Evolutionary conservation across 2,888 invertebrate species (phyloP).

Genomic region (Abrostola triplasia): DNA sequence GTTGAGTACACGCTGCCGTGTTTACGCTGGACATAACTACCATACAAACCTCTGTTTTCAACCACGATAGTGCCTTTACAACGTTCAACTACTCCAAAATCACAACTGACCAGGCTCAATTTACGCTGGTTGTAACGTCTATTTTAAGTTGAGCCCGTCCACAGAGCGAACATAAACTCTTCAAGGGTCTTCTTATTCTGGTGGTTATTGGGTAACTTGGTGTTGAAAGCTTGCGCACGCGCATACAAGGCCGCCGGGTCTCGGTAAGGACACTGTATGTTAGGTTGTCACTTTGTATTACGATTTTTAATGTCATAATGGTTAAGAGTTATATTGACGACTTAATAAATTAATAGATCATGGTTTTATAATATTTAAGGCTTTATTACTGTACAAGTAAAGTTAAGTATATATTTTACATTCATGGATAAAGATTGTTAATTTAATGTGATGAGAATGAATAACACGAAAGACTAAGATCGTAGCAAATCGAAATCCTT

Average conservation of each 20-base stretch:
- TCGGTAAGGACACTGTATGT: constrained; percentile 72
- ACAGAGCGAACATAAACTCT: constrained; percentile 12
- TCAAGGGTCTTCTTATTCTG: constrained; percentile 48
- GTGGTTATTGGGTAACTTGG: constrained; percentile 69
- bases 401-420: too few species aligned
- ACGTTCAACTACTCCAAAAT: constrained; percentile 42
- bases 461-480: too few species aligned
- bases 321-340: constrained; percentile 8
- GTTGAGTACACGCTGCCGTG: too few species aligned
- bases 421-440: too few species aligned
- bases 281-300: constrained; percentile 53
- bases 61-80: not conserved
- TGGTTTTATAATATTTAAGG: not conserved
- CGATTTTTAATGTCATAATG: constrained; percentile 51
- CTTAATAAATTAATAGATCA: not conserved
- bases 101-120: constrained; percentile 49
- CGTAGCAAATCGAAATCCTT: too few species aligned
- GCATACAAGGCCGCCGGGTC: constrained; percentile 75
- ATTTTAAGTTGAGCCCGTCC: constrained; percentile 40
- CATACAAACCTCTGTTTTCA: not conserved
- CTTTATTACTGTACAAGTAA: not conserved
- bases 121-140: constrained; percentile 49
- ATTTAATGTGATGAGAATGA: too few species aligned
- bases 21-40: not conserved
- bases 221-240: constrained; percentile 76